Conservation (phyloP, 2,888 invertebrate species). For the Habrosyne pyritoides region DNA sequence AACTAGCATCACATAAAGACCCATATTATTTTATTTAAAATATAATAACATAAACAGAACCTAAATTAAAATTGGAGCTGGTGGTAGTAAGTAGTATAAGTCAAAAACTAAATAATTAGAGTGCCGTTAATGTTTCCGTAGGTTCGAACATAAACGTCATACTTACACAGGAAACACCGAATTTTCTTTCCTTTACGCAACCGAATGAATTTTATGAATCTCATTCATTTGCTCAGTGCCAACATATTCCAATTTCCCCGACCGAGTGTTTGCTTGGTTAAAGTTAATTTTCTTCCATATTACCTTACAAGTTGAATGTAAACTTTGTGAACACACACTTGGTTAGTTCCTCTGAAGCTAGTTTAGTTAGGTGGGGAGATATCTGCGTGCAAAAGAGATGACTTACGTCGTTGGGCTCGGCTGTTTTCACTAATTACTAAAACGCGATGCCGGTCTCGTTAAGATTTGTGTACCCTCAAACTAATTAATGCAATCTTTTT, state of each 20-base stretch:
- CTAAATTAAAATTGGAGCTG: too few species aligned
- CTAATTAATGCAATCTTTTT: conserved; percentile 41
- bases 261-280: conserved; percentile 22
- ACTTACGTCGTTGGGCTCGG: conserved; percentile 49
- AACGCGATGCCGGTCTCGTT: conserved; percentile 46
- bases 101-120: not conserved
- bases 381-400: conserved; percentile 35
- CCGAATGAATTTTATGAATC: conserved; percentile 16
- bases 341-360: conserved; percentile 4
- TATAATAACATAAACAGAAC: too few species aligned
- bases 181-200: conserved; percentile 19
- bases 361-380: conserved; percentile 20
- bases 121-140: not conserved
- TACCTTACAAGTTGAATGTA: conserved; percentile 29
- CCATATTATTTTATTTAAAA: too few species aligned
- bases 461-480: conserved; percentile 44
- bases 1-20: too few species aligned
- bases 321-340: conserved; percentile 23
- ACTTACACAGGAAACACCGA: conserved; percentile 14
- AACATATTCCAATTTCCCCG: conserved; percentile 18
- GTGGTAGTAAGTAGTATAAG: too few species aligned
- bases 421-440: conserved; percentile 55
- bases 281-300: conserved; percentile 32
- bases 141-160: not conserved
- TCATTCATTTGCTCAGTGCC: conserved; percentile 13